These are phyloP conservation scores for Cygnus atratus DNA, from an alignment of 2,113 vertebrate species.

Conservation along the genomic window DNA sequence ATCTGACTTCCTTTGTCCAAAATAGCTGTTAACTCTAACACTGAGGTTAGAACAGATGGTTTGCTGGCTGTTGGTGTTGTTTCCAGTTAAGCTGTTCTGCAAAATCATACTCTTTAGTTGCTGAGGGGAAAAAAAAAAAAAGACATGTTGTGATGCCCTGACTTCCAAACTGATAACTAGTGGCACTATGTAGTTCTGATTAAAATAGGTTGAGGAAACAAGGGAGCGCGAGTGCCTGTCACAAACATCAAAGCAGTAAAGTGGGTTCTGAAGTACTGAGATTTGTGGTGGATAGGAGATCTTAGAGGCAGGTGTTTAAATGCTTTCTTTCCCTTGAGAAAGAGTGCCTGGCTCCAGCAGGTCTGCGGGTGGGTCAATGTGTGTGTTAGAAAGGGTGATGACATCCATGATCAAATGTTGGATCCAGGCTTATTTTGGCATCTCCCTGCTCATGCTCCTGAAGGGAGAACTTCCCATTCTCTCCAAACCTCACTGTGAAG, in stretches of 20 bases:
- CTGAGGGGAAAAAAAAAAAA: neutral
- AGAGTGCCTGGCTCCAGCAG: neutral
- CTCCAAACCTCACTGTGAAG: neutral
- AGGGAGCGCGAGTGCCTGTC: neutral
- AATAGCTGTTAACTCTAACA: slow-evolving; percentile 17
- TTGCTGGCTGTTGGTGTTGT: neutral
- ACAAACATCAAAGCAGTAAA: neutral
- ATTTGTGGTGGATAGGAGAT: neutral
- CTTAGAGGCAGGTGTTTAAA: neutral
- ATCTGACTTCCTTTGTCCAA: neutral
- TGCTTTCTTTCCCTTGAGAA: neutral
- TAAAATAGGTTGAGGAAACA: neutral
- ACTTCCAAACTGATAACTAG: neutral
- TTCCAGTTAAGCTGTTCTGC: slow-evolving; percentile 19
- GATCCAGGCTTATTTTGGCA: neutral
- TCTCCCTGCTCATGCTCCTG: neutral
- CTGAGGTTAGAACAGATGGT: slow-evolving; percentile 38
- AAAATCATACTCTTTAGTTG: neutral
- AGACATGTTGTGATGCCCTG: neutral
- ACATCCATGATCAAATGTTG: neutral
- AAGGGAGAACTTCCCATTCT: neutral
- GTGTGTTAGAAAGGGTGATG: neutral
- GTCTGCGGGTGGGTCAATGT: neutral
- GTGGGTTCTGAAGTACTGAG: neutral
- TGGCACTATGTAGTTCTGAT: neutral